Conservation (phyloP, 2,113 vertebrate species). For the Gavia stellata region DNA sequence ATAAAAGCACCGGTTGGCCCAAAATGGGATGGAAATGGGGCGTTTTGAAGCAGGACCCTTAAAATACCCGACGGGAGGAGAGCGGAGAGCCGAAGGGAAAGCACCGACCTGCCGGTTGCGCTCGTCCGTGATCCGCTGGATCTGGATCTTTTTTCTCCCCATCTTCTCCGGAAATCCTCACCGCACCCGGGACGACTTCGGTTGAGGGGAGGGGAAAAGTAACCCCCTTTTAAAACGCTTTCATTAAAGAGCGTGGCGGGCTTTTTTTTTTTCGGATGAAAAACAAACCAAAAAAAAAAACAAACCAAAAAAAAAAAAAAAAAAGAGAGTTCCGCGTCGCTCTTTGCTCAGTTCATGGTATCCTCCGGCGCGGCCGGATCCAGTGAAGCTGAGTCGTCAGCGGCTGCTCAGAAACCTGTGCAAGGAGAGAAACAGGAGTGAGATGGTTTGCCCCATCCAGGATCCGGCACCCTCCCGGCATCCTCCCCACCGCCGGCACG, state of each 20-base stretch:
- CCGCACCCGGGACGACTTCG: not conserved
- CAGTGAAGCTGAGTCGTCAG: not conserved
- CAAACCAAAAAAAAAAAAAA: not conserved
- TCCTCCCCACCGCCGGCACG: rapidly evolving
- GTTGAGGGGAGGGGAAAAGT: not conserved
- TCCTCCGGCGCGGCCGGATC: not conserved
- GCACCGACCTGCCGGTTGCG: slow-evolving; percentile 91
- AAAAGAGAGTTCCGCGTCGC: not conserved
- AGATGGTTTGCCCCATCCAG: not conserved
- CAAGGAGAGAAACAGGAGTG: not conserved
- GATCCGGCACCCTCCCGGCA: rapidly evolving
- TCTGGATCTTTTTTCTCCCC: slow-evolving; percentile 99
- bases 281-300: not conserved
- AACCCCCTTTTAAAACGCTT: slow-evolving; percentile 15
- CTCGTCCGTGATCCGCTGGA: slow-evolving; percentile 97
- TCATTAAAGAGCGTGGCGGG: slow-evolving; percentile 41
- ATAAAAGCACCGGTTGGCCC: not conserved
- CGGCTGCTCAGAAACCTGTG: slow-evolving; percentile 6
- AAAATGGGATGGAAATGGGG: not conserved
- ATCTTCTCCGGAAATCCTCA: slow-evolving; percentile 77
- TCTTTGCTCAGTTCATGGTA: slow-evolving; percentile 75
- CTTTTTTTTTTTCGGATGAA: not conserved
- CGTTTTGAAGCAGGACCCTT: not conserved
- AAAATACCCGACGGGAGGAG: rapidly evolving
- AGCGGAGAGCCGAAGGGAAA: rapidly evolving